Evolutionary conservation across 2,888 invertebrate species (phyloP).

Genomic region (Dryocosmus kuriphilus): DNA sequence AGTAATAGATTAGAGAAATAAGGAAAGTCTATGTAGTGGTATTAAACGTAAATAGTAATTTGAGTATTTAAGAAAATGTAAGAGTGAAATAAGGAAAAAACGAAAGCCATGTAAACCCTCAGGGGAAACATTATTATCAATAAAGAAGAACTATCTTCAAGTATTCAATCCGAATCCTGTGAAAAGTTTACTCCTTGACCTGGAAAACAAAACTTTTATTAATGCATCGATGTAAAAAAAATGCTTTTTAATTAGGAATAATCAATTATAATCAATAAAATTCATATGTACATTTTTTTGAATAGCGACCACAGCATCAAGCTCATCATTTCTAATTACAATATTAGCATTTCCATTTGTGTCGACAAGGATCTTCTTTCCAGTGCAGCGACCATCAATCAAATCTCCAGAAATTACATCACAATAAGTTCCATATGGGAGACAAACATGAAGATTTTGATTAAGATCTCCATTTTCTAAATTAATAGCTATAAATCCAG

Average conservation of each 20-base stretch:
- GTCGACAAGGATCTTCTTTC: constrained; percentile 82
- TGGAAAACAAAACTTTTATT: neutral
- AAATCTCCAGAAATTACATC: constrained; percentile 89
- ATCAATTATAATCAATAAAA: neutral
- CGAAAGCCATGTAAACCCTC: no score
- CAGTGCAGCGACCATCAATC: constrained; percentile 82
- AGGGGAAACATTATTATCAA: no score
- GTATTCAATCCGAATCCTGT: neutral
- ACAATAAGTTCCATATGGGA: constrained; percentile 89
- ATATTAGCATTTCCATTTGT: constrained; percentile 81
- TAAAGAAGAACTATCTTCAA: neutral
- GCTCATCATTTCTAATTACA: constrained; percentile 78
- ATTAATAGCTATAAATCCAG: constrained; percentile 88
- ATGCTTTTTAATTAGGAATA: neutral
- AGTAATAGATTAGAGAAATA: no score
- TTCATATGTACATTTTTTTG: constrained; percentile 78
- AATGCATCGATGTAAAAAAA: neutral
- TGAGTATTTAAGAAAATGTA: no score
- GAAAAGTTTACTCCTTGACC: neutral
- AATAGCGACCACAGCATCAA: constrained; percentile 86
- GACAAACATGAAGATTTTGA: constrained; percentile 82
- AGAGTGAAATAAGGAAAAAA: no score
- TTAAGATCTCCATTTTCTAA: constrained; percentile 82
- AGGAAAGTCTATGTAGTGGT: no score
- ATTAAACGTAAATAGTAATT: no score